These are phyloP conservation scores for Flexamia atlantica DNA, from an alignment of 2,888 invertebrate species.

Conservation along the genomic window DNA sequence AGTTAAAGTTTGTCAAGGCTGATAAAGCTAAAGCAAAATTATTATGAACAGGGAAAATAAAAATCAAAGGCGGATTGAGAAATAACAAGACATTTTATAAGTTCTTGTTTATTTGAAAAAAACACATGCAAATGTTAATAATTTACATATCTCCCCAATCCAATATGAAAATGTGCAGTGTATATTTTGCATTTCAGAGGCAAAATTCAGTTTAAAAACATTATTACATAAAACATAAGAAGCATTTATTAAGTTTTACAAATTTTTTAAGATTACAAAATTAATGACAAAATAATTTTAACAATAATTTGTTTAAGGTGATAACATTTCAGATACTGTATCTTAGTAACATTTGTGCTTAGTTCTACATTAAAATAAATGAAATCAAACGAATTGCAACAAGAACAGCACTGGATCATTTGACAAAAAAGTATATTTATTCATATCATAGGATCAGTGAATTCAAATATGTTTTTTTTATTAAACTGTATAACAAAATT, in stretches of 20 bases:
- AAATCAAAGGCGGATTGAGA: neutral
- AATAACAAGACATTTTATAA: slow-evolving; percentile 32
- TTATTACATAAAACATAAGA: slow-evolving; percentile 28
- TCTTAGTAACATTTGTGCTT: slow-evolving; percentile 7
- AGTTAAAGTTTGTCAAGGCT: no score
- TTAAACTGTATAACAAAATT: no score
- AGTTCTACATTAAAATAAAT: neutral
- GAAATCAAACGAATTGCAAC: neutral
- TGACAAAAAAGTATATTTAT: neutral
- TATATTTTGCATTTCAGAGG: slow-evolving; percentile 58
- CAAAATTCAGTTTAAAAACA: slow-evolving; percentile 11
- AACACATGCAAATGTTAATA: slow-evolving; percentile 64
- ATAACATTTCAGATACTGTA: no score
- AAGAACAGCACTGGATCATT: neutral
- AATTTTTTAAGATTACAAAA: slow-evolving; percentile 18
- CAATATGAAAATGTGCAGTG: slow-evolving; percentile 63
- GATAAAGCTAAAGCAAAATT: no score
- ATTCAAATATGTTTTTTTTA: no score
- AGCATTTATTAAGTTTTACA: slow-evolving; percentile 32
- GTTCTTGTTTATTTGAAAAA: slow-evolving; percentile 63
- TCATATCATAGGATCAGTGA: neutral
- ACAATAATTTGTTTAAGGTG: neutral
- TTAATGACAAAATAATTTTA: neutral
- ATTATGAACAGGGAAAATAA: no score
- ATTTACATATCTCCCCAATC: slow-evolving; percentile 55